Conservation (phyloP, 2,113 vertebrate species). For the Peromyscus maniculatus region DNA sequence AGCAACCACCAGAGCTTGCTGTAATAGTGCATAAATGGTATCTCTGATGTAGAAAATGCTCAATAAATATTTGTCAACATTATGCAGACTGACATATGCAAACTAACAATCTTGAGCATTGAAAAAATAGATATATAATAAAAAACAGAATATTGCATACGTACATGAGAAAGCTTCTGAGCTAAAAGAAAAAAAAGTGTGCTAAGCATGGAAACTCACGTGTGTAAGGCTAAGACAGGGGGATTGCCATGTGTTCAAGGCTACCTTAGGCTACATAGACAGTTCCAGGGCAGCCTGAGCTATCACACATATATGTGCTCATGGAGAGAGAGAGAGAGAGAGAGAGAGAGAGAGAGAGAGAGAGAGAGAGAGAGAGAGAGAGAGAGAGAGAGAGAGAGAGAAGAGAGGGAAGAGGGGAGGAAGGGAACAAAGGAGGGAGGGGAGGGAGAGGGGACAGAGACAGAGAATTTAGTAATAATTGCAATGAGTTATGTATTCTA, state of each 20-base stretch:
- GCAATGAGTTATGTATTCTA: slow-evolving; percentile 66
- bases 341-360: background rate
- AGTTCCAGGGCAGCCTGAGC: background rate
- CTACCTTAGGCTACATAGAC: too few relatives aligned
- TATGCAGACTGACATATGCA: background rate
- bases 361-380: background rate
- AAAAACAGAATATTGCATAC: slow-evolving; percentile 65
- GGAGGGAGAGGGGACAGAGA: background rate
- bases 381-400: background rate
- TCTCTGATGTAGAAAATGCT: background rate
- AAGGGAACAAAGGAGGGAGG: background rate
- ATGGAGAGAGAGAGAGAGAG: background rate
- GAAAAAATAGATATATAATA: background rate
- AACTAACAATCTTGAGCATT: background rate
- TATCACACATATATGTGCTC: slow-evolving; percentile 49
- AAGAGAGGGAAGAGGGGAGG: too few relatives aligned
- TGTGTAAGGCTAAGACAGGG: background rate
- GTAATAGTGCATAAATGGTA: background rate
- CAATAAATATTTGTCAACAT: background rate
- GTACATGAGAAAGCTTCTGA: slow-evolving; percentile 77
- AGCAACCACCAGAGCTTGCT: background rate
- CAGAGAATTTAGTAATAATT: slow-evolving; percentile 63
- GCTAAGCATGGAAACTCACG: background rate
- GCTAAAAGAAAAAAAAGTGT: background rate
- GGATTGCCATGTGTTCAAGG: background rate